Evolutionary conservation across 2,888 invertebrate species (phyloP).

Genomic region (Sinhomidia bicolor): DNA sequence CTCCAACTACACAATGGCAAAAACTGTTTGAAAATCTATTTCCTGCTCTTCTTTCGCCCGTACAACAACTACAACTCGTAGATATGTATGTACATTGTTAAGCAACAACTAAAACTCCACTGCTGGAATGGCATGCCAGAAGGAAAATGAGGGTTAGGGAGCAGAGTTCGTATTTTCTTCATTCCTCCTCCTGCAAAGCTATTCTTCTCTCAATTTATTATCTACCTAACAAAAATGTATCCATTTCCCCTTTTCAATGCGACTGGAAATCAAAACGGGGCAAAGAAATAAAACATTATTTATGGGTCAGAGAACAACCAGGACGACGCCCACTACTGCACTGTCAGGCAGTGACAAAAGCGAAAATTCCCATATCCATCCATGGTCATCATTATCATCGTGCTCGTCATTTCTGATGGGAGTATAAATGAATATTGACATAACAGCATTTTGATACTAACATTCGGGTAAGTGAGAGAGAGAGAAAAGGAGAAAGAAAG

Average conservation of each 20-base stretch:
- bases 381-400: not conserved
- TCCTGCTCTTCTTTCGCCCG: constrained; percentile 19
- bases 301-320: constrained; percentile 2
- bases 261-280: constrained; percentile 26
- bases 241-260: not conserved
- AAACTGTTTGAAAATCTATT: constrained; percentile 40
- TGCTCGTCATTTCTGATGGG: constrained; percentile 12
- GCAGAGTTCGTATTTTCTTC: not conserved
- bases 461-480: constrained; percentile 20
- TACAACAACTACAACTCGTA: too few species aligned
- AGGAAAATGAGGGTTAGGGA: not conserved
- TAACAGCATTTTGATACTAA: not conserved
- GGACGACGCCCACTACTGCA: constrained; percentile 19
- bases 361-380: not conserved
- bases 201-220: not conserved
- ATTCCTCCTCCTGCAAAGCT: not conserved
- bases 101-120: constrained; percentile 22
- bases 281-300: constrained; percentile 12
- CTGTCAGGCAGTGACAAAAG: not conserved
- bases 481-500: not conserved
- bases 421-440: constrained; percentile 17
- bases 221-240: not conserved
- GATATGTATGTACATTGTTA: too few species aligned
- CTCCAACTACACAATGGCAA: constrained; percentile 5
- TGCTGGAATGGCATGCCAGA: not conserved